phyloP scores from a whole-genome alignment of 2,113 vertebrate species.

The Heterochromis multidens region DNA sequence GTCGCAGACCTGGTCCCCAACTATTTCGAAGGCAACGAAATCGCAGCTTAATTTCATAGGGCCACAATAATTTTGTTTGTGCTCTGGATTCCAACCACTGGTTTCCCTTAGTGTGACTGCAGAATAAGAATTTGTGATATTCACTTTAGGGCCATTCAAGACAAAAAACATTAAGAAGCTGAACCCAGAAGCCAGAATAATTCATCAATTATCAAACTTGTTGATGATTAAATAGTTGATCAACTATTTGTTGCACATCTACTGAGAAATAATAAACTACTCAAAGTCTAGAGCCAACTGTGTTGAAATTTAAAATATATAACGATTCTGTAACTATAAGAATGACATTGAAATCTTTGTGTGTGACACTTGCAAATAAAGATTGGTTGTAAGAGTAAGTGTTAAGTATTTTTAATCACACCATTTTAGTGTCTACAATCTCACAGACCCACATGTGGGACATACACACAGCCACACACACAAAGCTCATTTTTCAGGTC shows the following conservation, averaged over 20 bases:
- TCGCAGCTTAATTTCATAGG: too few species aligned
- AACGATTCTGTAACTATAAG: background rate
- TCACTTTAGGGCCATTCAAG: background rate
- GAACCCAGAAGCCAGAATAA: background rate
- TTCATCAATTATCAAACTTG: background rate
- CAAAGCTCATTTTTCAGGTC: background rate
- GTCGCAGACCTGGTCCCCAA: too few species aligned
- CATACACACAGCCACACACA: background rate
- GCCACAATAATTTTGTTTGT: too few species aligned
- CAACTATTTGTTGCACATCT: background rate
- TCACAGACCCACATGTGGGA: background rate
- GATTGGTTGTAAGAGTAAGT: background rate
- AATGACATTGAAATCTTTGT: rapidly evolving
- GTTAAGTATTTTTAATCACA: background rate
- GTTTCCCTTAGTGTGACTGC: too few species aligned
- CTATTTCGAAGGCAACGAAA: too few species aligned
- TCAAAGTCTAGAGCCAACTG: background rate
- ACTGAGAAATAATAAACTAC: background rate
- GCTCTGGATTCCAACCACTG: too few species aligned
- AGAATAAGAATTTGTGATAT: background rate
- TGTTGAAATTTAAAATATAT: background rate
- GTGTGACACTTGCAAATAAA: background rate
- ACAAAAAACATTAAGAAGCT: background rate
- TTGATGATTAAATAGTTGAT: background rate
- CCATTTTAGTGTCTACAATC: background rate